These are phyloP conservation scores for Tipula vernalis DNA, from an alignment of 2,888 invertebrate genomes.

Conservation along the genomic window DNA sequence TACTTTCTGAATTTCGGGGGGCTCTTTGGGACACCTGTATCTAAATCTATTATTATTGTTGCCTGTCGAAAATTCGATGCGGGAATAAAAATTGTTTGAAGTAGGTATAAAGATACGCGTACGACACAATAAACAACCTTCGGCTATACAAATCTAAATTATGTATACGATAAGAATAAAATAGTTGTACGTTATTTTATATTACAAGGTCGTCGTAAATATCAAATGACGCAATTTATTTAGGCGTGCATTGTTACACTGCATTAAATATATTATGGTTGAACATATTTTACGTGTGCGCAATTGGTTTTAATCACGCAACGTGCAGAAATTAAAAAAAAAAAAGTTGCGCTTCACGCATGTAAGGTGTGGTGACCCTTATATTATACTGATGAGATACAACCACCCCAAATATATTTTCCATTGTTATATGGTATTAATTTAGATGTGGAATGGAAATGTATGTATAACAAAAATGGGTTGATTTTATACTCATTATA, in stretches of 20 bases:
- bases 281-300: background rate
- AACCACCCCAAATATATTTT: background rate
- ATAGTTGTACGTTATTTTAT: background rate
- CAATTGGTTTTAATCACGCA: background rate
- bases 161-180: background rate
- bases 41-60: too few species aligned
- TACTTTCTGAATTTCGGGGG: too few species aligned
- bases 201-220: background rate
- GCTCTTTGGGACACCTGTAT: too few species aligned
- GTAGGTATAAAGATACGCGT: background rate
- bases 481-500: background rate
- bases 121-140: background rate
- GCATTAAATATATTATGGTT: background rate
- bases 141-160: background rate
- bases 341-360: background rate
- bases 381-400: background rate
- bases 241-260: background rate
- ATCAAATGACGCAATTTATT: background rate
- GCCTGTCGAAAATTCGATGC: too few species aligned
- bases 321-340: background rate
- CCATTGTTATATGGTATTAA: background rate
- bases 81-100: too few species aligned
- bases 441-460: background rate
- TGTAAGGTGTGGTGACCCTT: background rate
- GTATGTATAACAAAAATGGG: background rate